Conservation (phyloP, 2,888 invertebrate species). For the Tetranychus piercei region DNA sequence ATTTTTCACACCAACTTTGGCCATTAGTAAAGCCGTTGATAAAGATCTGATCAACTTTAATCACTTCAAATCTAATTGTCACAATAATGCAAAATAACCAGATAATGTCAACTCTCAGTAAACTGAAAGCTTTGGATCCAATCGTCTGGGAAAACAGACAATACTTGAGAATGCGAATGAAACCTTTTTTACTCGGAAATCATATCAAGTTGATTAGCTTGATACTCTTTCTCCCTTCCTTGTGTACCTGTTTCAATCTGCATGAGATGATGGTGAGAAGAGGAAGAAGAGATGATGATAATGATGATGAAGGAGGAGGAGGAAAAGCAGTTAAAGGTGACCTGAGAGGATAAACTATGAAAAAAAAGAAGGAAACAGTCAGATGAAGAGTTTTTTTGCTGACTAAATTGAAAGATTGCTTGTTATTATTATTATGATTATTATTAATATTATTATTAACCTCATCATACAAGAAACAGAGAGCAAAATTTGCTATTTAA, state of each 20-base stretch:
- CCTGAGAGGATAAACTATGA: background rate
- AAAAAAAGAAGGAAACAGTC: background rate
- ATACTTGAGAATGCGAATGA: background rate
- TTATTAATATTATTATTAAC: background rate
- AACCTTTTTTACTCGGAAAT: background rate
- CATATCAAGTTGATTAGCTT: background rate
- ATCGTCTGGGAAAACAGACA: no score
- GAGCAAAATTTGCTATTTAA: background rate
- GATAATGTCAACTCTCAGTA: no score
- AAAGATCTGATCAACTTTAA: no score
- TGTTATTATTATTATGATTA: background rate
- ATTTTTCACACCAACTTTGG: no score
- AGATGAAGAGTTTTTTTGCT: background rate
- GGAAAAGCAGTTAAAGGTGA: background rate
- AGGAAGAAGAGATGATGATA: background rate
- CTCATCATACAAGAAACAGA: background rate
- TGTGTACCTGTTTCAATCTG: background rate
- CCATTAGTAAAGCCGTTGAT: no score
- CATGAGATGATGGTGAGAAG: background rate
- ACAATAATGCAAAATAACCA: no score
- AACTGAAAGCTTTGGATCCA: no score
- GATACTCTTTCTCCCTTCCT: background rate
- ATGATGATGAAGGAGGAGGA: background rate
- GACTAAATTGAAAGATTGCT: slow-evolving; percentile 8
- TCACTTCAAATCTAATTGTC: no score